phyloP scores from a whole-genome alignment of 2,888 invertebrate genomes.

The Conus canariensis region DNA sequence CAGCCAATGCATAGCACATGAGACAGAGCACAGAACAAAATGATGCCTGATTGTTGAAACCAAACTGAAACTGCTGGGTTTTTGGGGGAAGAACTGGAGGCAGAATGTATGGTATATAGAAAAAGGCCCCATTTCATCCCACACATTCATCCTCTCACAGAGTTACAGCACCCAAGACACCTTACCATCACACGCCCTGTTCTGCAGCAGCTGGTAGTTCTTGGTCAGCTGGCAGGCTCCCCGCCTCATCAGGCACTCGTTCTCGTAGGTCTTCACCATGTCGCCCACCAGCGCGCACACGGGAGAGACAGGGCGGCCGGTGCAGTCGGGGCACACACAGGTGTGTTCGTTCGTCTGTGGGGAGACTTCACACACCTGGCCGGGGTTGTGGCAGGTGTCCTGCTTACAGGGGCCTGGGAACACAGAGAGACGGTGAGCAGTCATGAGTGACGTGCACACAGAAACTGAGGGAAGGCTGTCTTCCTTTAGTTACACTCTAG shows the following conservation, averaged over 20 bases:
- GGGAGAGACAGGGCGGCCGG: constrained; percentile 13
- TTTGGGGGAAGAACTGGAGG: not conserved
- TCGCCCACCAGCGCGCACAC: constrained; percentile 41
- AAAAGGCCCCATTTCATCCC: too few relatives aligned
- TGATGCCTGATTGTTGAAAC: too few relatives aligned
- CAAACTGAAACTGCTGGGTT: too few relatives aligned
- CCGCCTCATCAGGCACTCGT: constrained; percentile 46
- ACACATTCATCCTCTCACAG: not conserved
- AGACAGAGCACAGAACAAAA: too few relatives aligned
- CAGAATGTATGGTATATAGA: too few relatives aligned
- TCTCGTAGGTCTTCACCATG: constrained; percentile 44
- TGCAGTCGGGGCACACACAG: constrained; percentile 43
- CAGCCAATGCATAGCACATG: too few relatives aligned
- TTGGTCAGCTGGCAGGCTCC: constrained; percentile 43
- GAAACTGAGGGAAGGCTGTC: not conserved
- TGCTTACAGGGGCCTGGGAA: constrained; percentile 24
- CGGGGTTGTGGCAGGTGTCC: constrained; percentile 35
- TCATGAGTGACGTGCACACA: not conserved
- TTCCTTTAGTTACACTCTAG: too few relatives aligned
- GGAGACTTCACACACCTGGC: constrained; percentile 32
- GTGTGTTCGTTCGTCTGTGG: not conserved
- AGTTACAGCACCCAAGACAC: not conserved
- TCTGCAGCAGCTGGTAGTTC: constrained; percentile 39
- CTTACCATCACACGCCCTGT: constrained; percentile 48
- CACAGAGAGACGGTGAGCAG: too few relatives aligned